These are phyloP conservation scores for Crypturellus undulatus DNA, from an alignment of 2,113 vertebrate genomes.

Conservation along the genomic window DNA sequence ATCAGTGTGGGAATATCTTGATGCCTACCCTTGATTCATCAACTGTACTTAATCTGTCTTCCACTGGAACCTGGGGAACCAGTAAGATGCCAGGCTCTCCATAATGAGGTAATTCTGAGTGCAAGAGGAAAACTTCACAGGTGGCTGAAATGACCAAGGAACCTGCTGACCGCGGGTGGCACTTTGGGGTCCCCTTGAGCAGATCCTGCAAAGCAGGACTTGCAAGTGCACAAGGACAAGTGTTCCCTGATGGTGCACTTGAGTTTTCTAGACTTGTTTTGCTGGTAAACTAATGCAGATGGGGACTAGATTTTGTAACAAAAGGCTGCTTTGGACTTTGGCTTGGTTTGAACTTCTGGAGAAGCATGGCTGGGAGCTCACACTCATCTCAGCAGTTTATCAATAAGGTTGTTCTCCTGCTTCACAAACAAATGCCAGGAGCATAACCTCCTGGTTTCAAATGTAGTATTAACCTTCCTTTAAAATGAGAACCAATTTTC, in stretches of 20 bases:
- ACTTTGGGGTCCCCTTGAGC: background rate
- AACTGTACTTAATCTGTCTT: background rate
- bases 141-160: background rate
- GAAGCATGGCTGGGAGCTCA: background rate
- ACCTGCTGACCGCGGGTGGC: background rate
- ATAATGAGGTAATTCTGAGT: background rate
- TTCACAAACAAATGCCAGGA: background rate
- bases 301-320: background rate
- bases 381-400: background rate
- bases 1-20: background rate
- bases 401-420: background rate
- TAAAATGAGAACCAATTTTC: background rate
- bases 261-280: background rate
- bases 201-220: background rate
- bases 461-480: slow-evolving; percentile 4
- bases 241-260: background rate
- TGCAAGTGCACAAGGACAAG: background rate
- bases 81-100: background rate
- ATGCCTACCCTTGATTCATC: background rate
- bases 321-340: background rate
- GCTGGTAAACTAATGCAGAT: background rate
- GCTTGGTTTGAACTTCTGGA: background rate
- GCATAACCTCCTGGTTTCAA: background rate
- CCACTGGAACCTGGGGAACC: background rate
- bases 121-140: background rate